Percentiles rank a stretch among this genome's conserved stretches.
These are phyloP conservation scores for Pseudomyrmex dendroicus DNA, from an alignment of 1,140 invertebrate species.

Conservation along the genomic window DNA sequence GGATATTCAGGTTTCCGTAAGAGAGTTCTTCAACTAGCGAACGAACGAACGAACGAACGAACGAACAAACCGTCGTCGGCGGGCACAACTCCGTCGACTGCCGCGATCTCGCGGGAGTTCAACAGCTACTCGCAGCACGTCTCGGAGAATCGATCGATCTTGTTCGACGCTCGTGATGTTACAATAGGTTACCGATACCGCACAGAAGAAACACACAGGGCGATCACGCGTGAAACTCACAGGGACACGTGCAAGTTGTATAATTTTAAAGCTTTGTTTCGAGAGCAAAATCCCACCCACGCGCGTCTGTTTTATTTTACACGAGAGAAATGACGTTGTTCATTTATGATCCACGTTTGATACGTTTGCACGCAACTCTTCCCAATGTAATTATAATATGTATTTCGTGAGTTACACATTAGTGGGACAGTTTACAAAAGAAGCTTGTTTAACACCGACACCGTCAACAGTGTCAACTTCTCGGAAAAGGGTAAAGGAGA, in stretches of 20 bases:
- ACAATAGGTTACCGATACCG: constrained; percentile 44
- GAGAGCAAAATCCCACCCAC: too few relatives aligned
- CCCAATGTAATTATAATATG: not conserved
- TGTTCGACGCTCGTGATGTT: constrained; percentile 29
- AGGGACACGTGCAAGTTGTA: constrained; percentile 2
- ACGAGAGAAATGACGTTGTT: not conserved
- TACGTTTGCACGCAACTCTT: not conserved
- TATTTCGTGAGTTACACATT: not conserved
- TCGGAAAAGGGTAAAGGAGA: too few relatives aligned
- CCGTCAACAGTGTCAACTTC: too few relatives aligned
- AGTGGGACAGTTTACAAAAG: not conserved
- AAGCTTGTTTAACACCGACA: not conserved
- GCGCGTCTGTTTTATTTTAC: constrained; percentile 3
- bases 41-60: not conserved
- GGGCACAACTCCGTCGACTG: not conserved
- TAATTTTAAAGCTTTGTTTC: constrained; percentile 12
- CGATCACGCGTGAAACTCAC: constrained; percentile 15
- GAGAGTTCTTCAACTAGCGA: constrained; percentile 8
- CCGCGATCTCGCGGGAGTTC: constrained; percentile 32
- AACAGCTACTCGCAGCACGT: constrained; percentile 30
- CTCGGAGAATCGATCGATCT: constrained; percentile 51
- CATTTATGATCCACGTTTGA: too few relatives aligned
- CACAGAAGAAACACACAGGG: not conserved
- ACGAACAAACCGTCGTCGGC: not conserved
- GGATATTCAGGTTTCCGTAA: constrained; percentile 15